Percentiles rank a stretch among this genome's conserved stretches.
phyloP scores from a whole-genome alignment of 2,888 invertebrate genomes.

The Hemithea aestivaria region DNA sequence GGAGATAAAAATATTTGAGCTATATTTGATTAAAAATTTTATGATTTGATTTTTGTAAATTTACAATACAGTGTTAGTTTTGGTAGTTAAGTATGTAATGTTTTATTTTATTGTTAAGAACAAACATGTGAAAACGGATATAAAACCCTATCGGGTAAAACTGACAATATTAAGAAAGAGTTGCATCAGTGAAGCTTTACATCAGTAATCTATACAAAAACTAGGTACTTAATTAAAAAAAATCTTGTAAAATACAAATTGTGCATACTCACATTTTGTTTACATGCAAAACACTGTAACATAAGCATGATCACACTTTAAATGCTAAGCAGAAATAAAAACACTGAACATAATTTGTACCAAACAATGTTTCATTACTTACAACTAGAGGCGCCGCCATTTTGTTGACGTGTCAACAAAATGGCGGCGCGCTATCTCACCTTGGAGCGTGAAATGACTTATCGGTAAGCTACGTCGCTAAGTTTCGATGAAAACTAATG shows the following conservation, averaged over 20 bases:
- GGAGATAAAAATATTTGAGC: constrained; percentile 51
- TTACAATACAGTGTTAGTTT: constrained; percentile 26
- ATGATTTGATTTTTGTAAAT: constrained; percentile 34
- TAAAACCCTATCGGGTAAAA: constrained; percentile 45
- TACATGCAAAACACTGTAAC: constrained; percentile 75
- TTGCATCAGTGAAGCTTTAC: constrained; percentile 36
- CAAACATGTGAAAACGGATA: constrained; percentile 46
- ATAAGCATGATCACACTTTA: constrained; percentile 75
- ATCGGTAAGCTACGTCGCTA: constrained; percentile 34
- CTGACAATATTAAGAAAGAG: constrained; percentile 44
- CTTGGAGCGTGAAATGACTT: constrained; percentile 43
- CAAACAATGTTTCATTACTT: constrained; percentile 67
- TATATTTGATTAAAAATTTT: constrained; percentile 7
- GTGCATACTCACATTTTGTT: constrained; percentile 75
- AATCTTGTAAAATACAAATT: constrained; percentile 61
- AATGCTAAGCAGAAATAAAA: constrained; percentile 69
- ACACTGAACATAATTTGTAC: constrained; percentile 59
- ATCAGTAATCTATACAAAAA: constrained; percentile 45
- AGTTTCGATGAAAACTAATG: constrained; percentile 24
- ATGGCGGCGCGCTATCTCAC: constrained; percentile 61
- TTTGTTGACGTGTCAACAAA: constrained; percentile 52
- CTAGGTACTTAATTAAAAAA: constrained; percentile 24
- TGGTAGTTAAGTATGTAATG: constrained; percentile 22
- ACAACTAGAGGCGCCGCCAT: constrained; percentile 66
- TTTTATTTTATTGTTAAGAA: constrained; percentile 32